Conservation (phyloP, 1,140 invertebrate genomes). For the Zaprionus gabonicus region DNA sequence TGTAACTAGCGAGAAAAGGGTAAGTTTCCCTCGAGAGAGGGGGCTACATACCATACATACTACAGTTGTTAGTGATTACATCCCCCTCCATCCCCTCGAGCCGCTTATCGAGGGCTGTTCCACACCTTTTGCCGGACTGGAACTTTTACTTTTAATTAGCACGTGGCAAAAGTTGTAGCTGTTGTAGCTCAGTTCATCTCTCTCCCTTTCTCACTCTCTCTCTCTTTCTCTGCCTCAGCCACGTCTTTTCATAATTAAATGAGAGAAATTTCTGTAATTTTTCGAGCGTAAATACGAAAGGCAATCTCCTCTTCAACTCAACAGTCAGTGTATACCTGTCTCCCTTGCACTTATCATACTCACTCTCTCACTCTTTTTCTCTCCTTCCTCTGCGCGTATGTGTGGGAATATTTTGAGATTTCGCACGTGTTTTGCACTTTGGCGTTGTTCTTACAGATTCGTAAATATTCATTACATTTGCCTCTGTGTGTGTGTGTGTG, state of each 20-base stretch:
- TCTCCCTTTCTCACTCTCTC: not conserved
- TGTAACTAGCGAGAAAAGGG: conserved; percentile 43
- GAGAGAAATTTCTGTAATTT: conserved; percentile 71
- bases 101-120: conserved; percentile 37
- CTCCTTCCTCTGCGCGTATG: conserved; percentile 11
- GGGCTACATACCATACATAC: conserved; percentile 30
- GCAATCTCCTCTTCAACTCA: conserved; percentile 37
- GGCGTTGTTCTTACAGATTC: conserved; percentile 46
- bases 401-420: conserved; percentile 74
- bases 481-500: conserved; percentile 28
- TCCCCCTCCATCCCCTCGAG: not conserved
- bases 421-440: conserved; percentile 65
- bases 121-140: conserved; percentile 1
- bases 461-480: conserved; percentile 78
- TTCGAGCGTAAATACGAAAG: conserved; percentile 75
- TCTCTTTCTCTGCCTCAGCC: not conserved
- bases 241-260: conserved; percentile 77
- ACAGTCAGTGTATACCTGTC: not conserved
- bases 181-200: not conserved
- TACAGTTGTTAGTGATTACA: conserved; percentile 75
- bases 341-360: not conserved
- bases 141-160: conserved; percentile 70
- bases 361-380: not conserved
- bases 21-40: conserved; percentile 51
- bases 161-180: conserved; percentile 32